These are phyloP conservation scores for Eilema griseolum DNA, from an alignment of 2,888 invertebrate species.

Conservation along the genomic window DNA sequence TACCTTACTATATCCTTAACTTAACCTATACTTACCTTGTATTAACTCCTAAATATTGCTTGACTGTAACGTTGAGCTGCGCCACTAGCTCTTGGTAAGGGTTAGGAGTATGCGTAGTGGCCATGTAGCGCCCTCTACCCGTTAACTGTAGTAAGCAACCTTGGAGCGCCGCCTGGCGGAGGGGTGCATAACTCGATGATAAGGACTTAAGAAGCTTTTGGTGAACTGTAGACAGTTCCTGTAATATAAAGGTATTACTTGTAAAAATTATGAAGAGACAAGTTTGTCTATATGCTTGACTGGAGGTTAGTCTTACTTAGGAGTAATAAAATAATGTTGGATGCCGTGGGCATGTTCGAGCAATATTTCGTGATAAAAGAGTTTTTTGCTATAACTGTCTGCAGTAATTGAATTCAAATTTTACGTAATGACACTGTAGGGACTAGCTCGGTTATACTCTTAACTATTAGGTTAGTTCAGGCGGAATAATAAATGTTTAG, in stretches of 20 bases:
- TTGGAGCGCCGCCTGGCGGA: constrained; percentile 78
- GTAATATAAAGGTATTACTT: constrained; percentile 15
- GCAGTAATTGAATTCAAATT: too few species aligned
- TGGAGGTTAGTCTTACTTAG: too few species aligned
- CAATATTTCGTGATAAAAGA: too few species aligned
- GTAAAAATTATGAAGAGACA: not conserved
- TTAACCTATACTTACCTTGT: constrained; percentile 58
- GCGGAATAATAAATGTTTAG: too few species aligned
- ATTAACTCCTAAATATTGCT: constrained; percentile 60
- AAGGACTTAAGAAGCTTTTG: constrained; percentile 78
- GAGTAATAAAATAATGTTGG: too few species aligned
- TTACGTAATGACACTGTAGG: too few species aligned
- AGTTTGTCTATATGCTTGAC: not conserved
- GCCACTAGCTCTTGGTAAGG: constrained; percentile 67
- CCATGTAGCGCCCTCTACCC: constrained; percentile 47
- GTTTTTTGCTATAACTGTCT: too few species aligned
- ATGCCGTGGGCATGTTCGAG: too few species aligned
- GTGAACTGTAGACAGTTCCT: constrained; percentile 78
- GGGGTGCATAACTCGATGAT: constrained; percentile 76
- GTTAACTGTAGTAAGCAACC: constrained; percentile 76
- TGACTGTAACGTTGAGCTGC: constrained; percentile 64
- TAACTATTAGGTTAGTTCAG: too few species aligned
- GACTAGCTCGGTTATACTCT: too few species aligned
- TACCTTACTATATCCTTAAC: not conserved
- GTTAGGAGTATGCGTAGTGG: constrained; percentile 48